Evolutionary conservation across 1,140 invertebrate genomes (phyloP), one percentile per base, ranked within the genome.

Genomic region (Drosophila funebris): DNA sequence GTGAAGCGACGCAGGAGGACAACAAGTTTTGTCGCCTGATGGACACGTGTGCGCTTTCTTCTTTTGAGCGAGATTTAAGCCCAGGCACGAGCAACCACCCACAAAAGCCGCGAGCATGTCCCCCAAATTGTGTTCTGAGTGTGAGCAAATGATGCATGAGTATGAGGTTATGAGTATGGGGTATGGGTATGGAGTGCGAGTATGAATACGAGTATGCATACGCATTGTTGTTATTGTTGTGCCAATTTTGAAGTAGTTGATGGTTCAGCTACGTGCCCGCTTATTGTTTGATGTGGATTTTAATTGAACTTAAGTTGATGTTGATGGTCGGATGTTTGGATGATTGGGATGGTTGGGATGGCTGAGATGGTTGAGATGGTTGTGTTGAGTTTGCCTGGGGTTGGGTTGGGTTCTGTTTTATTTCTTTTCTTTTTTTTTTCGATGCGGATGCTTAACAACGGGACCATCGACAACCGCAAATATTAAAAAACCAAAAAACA

Each of bases 251-350:
- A 88, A 88, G 82, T 87, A 88, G 83, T 87, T 87, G 70, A 73
- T 61, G 64, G 64, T 46, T 73, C 39, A 37, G 67, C 79, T 90
- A 91, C 90, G 90, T 91, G 90, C 90, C 79, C 75, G 81, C 71
- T 79, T 74, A 89, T 83, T 91, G 90, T 91, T 91, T 91, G 90
- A 90, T 91, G 90, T 91, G 90, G 90, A 91, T 91, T 90, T 91
- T 90, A 91, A 91, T 91, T 91, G 90, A 90, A 91, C 89, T 89
- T 85, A 90, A 91, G 90, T 90, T 90, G 82, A 79, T 71, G 67
- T 77, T 70, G 73, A 69, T 73, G 71, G 56, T 56, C 20, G 33
- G 29, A 24, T 67, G 69, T 22, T 54, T 9, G 37, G 13, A 56
- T 56, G 36, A n/a, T 31, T 54, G 31, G 14, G 37, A 27, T 20